Base-by-base conservation (phyloP, 92 coral and sea anemone genomes). In the Parazoanthus swiftii region DNA sequence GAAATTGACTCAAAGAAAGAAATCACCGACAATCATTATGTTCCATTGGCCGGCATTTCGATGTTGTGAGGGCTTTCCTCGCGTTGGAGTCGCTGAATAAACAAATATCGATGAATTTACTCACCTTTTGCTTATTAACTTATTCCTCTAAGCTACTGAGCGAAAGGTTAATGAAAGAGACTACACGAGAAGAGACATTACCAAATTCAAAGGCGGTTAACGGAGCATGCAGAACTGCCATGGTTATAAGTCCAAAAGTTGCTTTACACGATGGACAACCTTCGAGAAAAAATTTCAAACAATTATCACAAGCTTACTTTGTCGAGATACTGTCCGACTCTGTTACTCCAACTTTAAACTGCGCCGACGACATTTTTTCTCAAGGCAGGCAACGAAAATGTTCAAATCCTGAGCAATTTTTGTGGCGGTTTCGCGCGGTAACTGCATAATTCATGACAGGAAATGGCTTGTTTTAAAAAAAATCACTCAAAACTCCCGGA, bases 401-500 rank as follows among this genome's bases (percentile, higher is more conserved):
- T 46, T 77, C 58, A 72, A 51, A 79, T 85, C 56, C 77, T 26
- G 74, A 39, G 56, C 39, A 58, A 74, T 23, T 63, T 81, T 84
- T 84, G 9, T n/a, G 79, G 35, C 37, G 75, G 78, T 84, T 84
- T 72, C 79, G 87, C 87, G 87, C 79, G 56, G 58, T 51, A 71
- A 71, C 67, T 91, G 50, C 85, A 91, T 88, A 89, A 89, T 89
- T 91, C 79, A 89, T 91, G 85, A 89, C 91, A 89, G 88, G 91
- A 89, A 89, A 90, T 85, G 48, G 77, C 44, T 20, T 88, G 72
- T 48, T 48, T 48, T 48, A 48, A 82, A 82, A 73, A 75, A 37
- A 50, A 38, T 71, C 73, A 78, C 7, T 36, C n/a, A 29, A 83
- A 66, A 16, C 25, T 89, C 96, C 96, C 96, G 96, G 96, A 93